These are phyloP conservation scores for Galaxea fascicularis DNA, from an alignment of 92 coral and sea anemone species.

Conservation along the genomic window DNA sequence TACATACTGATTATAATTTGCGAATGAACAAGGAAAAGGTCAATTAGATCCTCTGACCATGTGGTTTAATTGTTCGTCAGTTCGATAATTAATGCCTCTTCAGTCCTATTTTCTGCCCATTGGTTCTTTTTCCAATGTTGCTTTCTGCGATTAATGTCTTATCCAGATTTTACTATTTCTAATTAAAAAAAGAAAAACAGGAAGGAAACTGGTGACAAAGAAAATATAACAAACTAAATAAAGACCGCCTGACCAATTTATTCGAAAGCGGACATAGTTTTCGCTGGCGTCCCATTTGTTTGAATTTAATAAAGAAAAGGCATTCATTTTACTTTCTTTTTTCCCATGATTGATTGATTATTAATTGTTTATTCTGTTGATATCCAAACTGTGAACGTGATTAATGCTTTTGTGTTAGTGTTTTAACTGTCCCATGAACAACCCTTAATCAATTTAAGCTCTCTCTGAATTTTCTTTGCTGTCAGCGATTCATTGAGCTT, in stretches of 20 bases:
- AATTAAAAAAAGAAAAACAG: background rate
- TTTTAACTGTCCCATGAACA: background rate
- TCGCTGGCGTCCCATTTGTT: background rate
- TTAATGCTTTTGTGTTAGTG: background rate
- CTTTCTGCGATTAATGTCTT: background rate
- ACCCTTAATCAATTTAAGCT: no score
- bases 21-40: no score
- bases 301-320: constrained; percentile 2
- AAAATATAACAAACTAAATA: no score
- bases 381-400: constrained; percentile 15
- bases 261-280: background rate
- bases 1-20: no score
- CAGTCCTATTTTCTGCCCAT: background rate
- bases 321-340: background rate
- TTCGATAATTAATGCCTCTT: background rate
- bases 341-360: background rate
- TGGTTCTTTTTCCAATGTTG: background rate
- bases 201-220: no score
- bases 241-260: background rate
- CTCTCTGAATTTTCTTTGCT: background rate
- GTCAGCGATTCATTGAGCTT: no score
- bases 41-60: background rate
- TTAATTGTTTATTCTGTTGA: background rate
- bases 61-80: background rate
- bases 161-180: background rate